Evolutionary conservation across 2,888 invertebrate genomes (phyloP).

Genomic region (Crematogaster levior): DNA sequence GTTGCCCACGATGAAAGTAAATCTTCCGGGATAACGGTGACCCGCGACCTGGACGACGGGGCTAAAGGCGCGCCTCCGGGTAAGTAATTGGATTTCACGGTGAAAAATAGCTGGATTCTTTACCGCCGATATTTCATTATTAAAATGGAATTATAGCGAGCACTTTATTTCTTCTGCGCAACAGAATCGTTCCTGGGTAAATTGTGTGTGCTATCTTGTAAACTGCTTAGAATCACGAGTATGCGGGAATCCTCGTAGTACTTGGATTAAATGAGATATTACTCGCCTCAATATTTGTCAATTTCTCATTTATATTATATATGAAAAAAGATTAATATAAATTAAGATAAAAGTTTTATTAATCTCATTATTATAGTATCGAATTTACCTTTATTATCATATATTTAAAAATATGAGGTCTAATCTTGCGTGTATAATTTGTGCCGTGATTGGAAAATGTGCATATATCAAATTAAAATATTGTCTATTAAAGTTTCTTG

Average conservation of each 20-base stretch:
- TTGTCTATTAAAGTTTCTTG: background rate
- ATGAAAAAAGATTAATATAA: background rate
- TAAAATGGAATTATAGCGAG: constrained; percentile 36
- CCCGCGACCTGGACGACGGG: constrained; percentile 32
- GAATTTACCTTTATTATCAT: background rate
- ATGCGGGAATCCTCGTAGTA: background rate
- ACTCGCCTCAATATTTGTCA: background rate
- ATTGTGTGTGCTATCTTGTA: background rate
- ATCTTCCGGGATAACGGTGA: constrained; percentile 48
- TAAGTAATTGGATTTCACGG: constrained; percentile 49
- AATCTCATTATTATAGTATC: background rate
- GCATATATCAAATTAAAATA: background rate
- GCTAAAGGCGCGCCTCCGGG: constrained; percentile 28
- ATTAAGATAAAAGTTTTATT: background rate
- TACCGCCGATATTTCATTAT: constrained; percentile 43
- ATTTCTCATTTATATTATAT: background rate
- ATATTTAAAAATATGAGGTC: background rate
- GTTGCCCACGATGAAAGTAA: constrained; percentile 41
- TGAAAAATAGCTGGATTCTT: constrained; percentile 44
- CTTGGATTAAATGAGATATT: background rate
- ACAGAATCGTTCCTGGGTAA: background rate
- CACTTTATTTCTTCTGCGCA: constrained; percentile 3
- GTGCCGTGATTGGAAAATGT: background rate
- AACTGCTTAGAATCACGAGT: background rate
- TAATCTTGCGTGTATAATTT: background rate